Evolutionary conservation across 2,113 vertebrate genomes (phyloP), one percentile per base, ranked within the genome.

Genomic region (Platysternon megacephalum): DNA sequence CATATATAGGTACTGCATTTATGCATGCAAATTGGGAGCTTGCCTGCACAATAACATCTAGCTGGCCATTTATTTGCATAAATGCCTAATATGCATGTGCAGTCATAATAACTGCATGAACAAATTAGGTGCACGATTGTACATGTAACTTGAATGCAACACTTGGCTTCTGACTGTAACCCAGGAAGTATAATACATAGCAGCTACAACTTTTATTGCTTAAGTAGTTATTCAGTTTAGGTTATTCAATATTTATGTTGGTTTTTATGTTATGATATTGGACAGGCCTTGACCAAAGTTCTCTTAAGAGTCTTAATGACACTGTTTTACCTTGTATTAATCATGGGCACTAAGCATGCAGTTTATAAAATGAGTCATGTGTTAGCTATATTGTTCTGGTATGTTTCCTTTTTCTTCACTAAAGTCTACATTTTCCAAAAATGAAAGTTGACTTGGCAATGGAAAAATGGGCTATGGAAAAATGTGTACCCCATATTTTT

Each of bases 111-210:
- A 48, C 29, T 56, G 55, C 78, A 19, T 29, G 79, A 51, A n/a
- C 35, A 72, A 39, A 72, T 39, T 11, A 72, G n/a, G 35, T 72
- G 35, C 8, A 5, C 44, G 22, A 56, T 58, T 87, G 49, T 79
- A 12, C 22, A 35, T 14, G 16, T 72, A 5, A n/a, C 68, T 84
- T 9, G 49, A 9, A 79, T 24, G 16, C 88, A 82, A 72, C 1
- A 6, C 24, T 21, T 49, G 5, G 14, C 28, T 51, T 0, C 0
- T 55, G 7, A 39, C 0, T 6, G 52, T 55, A 82, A 44, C 24
- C 26, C 49, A 81, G 39, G n/a, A 11, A 35, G 32, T 49, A 16
- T 74, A 53, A 65, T 61, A 42, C 44, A 55, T 48, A 84, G 22
- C 6, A n/a, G 55, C 32, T 2, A 21, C 46, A 26, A 56, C 68